A percentile compares a stretch with the other conserved stretches of the same genome.
phyloP scores from a whole-genome alignment of 2,888 invertebrate species.

The Mayetiola destructor region DNA sequence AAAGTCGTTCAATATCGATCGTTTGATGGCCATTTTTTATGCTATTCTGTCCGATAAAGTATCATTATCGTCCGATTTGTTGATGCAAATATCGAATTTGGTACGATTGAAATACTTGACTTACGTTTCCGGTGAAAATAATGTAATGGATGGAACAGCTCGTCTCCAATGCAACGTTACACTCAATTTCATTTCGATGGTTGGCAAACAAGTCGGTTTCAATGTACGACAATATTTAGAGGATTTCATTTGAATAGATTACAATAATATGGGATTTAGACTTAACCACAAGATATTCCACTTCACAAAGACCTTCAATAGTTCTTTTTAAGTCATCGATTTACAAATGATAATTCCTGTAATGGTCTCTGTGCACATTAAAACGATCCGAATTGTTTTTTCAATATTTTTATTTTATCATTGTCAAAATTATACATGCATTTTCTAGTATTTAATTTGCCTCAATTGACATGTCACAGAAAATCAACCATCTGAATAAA shows the following conservation, averaged over 20 bases:
- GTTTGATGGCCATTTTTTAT: conserved; percentile 77
- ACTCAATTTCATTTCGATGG: conserved; percentile 61
- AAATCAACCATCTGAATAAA: no score
- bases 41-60: conserved; percentile 74
- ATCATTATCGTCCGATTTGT: conserved; percentile 70
- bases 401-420: conserved; percentile 2
- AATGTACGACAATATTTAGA: conserved; percentile 61
- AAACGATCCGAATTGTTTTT: neutral
- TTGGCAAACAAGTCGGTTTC: conserved; percentile 63
- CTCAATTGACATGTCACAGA: no score
- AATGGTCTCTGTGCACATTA: no score
- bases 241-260: conserved; percentile 43
- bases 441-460: no score
- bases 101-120: conserved; percentile 68
- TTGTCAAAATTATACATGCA: conserved; percentile 2
- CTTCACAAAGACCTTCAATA: no score
- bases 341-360: no score
- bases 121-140: conserved; percentile 52
- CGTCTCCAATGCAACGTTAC: conserved; percentile 78
- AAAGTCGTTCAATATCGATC: conserved; percentile 64
- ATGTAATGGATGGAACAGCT: conserved; percentile 53
- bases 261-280: no score
- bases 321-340: no score
- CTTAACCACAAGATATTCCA: no score
- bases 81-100: conserved; percentile 74